phyloP scores from a whole-genome alignment of 2,113 vertebrate genomes.

The Oreochromis aureus region DNA sequence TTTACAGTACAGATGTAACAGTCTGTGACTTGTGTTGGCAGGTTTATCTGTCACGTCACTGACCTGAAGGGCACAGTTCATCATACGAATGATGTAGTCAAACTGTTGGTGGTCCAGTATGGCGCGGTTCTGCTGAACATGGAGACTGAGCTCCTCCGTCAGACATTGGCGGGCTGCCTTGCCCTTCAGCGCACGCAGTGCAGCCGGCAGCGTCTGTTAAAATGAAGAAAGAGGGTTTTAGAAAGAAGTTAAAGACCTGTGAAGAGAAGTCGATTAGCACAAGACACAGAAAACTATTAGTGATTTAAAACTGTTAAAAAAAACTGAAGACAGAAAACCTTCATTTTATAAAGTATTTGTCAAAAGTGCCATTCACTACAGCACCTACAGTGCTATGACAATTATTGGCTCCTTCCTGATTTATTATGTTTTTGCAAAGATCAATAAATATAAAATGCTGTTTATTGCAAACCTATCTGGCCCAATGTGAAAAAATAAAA shows the following conservation, averaged over 20 bases:
- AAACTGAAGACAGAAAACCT: neutral
- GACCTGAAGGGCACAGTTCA: constrained; percentile 97
- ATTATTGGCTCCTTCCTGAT: neutral
- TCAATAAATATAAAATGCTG: neutral
- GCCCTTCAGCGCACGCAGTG: constrained; percentile 91
- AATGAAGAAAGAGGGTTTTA: neutral
- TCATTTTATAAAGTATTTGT: neutral
- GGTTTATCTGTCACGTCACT: neutral
- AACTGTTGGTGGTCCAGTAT: constrained; percentile 98
- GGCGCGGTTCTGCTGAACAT: constrained; percentile 91
- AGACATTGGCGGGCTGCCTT: constrained; percentile 93
- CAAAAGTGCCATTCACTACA: neutral
- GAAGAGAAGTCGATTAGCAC: neutral
- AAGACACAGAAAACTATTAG: neutral
- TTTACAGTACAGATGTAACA: neutral
- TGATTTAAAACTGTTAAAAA: neutral
- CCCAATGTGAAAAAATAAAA: neutral
- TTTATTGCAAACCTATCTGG: neutral
- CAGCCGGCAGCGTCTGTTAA: constrained; percentile 86
- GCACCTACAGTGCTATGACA: neutral
- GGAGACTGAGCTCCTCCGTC: constrained; percentile 86
- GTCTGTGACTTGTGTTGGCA: neutral
- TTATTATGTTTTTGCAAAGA: neutral
- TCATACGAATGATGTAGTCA: constrained; percentile 93
- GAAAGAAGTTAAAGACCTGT: neutral